Evolutionary conservation across 2,113 vertebrate species (phyloP).

Genomic region (Plotosus lineatus): DNA sequence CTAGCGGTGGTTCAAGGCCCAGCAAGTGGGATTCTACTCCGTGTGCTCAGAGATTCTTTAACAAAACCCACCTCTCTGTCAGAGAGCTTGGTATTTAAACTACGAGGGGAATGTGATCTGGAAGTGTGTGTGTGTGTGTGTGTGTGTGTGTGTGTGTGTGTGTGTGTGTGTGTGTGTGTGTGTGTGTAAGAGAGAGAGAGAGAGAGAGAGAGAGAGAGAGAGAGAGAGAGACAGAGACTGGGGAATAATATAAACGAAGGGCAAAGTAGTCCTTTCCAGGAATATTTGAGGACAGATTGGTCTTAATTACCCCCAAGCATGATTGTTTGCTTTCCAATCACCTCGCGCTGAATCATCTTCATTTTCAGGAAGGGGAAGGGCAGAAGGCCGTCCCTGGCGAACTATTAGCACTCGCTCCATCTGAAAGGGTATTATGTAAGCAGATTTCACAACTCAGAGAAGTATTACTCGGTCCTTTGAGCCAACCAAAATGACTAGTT

Average conservation of each 20-base stretch:
- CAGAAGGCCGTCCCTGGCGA: conserved; percentile 20
- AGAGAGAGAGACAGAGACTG: conserved; percentile 48
- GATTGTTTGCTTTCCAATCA: conserved; percentile 60
- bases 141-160: conserved; percentile 56
- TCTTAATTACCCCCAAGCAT: conserved; percentile 49
- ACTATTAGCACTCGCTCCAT: neutral
- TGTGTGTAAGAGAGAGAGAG: conserved; percentile 40
- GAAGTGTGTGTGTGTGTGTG: conserved; percentile 57
- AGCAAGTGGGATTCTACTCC: conserved; percentile 63
- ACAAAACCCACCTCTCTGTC: conserved; percentile 72
- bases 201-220: conserved; percentile 50
- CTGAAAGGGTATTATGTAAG: conserved; percentile 5
- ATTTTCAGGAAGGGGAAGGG: conserved; percentile 43
- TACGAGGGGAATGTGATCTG: conserved; percentile 57
- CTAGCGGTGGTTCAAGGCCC: conserved; percentile 69
- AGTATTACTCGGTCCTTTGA: neutral
- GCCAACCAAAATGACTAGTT: neutral
- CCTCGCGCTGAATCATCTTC: conserved; percentile 49
- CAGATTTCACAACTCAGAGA: neutral
- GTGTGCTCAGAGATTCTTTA: conserved; percentile 64
- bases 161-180: conserved; percentile 57
- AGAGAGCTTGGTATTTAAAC: conserved; percentile 67
- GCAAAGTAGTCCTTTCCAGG: conserved; percentile 39
- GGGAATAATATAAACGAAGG: conserved; percentile 60
- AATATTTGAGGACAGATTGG: conserved; percentile 51